phyloP scores from a whole-genome alignment of 1,140 invertebrate species.

The Drosophila dunni region DNA sequence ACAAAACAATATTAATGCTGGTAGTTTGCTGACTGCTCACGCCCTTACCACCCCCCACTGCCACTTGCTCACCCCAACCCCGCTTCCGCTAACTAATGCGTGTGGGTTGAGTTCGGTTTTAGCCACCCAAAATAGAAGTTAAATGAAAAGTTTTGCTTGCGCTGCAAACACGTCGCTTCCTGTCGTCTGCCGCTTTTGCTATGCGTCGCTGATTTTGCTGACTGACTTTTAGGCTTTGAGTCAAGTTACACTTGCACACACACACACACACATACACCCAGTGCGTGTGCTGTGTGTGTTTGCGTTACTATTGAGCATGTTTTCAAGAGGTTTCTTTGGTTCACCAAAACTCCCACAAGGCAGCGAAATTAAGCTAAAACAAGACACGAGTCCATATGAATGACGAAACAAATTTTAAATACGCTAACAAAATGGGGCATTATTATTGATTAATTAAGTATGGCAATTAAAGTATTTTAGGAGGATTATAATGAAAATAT shows the following conservation, averaged over 20 bases:
- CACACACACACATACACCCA: constrained; percentile 48
- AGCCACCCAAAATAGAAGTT: constrained; percentile 62
- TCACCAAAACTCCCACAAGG: constrained; percentile 42
- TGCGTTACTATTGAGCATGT: constrained; percentile 47
- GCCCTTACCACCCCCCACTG: neutral
- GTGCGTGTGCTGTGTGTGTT: constrained; percentile 30
- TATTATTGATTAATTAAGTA: neutral
- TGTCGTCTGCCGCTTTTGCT: constrained; percentile 67
- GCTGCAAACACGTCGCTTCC: constrained; percentile 80
- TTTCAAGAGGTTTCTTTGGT: constrained; percentile 46
- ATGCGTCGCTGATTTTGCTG: constrained; percentile 76
- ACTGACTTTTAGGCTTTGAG: constrained; percentile 76
- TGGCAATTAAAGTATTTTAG: too few species aligned
- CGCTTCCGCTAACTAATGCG: neutral
- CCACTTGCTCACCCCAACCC: neutral
- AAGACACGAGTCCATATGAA: neutral
- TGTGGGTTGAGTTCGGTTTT: constrained; percentile 12
- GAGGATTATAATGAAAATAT: too few species aligned
- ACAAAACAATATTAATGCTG: constrained; percentile 82
- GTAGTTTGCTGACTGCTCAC: constrained; percentile 54
- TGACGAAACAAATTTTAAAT: neutral
- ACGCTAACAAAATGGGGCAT: neutral
- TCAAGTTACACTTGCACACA: constrained; percentile 58
- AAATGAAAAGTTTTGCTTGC: constrained; percentile 82
- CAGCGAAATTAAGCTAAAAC: constrained; percentile 64